Evolutionary conservation across 2,888 invertebrate species (phyloP).

Genomic region (Pelosia muscerda): DNA sequence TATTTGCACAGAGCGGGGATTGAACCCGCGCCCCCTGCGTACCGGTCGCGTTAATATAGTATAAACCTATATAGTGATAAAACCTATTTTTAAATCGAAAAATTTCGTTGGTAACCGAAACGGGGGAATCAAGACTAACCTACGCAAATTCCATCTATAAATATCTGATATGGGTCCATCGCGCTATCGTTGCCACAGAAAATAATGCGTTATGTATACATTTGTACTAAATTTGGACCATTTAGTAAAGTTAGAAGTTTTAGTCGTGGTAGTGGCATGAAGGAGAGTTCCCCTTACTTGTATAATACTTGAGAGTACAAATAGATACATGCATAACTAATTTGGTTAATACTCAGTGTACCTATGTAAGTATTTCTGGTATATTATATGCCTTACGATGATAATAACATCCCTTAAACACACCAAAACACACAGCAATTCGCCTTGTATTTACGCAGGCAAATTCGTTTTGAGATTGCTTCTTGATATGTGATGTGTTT

Average conservation of each 20-base stretch:
- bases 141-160: constrained; percentile 51
- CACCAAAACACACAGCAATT: too few relatives aligned
- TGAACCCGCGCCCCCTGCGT: too few relatives aligned
- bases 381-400: constrained; percentile 20
- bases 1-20: too few relatives aligned
- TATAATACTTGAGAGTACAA: constrained; percentile 73
- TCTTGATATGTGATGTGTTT: too few relatives aligned
- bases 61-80: too few relatives aligned
- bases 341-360: constrained; percentile 56
- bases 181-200: constrained; percentile 43
- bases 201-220: constrained; percentile 55
- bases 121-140: too few relatives aligned
- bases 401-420: constrained; percentile 7
- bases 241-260: constrained; percentile 70
- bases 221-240: constrained; percentile 76
- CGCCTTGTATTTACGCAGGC: too few relatives aligned
- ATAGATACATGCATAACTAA: constrained; percentile 58
- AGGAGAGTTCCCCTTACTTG: constrained; percentile 54
- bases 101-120: too few relatives aligned
- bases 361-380: constrained; percentile 40
- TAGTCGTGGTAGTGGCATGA: constrained; percentile 66
- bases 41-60: too few relatives aligned
- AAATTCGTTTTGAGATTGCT: too few relatives aligned
- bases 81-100: too few relatives aligned
- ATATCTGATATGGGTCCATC: constrained; percentile 49